Conservation (phyloP, 2,113 vertebrate genomes). For the Gracilinanus agilis region DNA sequence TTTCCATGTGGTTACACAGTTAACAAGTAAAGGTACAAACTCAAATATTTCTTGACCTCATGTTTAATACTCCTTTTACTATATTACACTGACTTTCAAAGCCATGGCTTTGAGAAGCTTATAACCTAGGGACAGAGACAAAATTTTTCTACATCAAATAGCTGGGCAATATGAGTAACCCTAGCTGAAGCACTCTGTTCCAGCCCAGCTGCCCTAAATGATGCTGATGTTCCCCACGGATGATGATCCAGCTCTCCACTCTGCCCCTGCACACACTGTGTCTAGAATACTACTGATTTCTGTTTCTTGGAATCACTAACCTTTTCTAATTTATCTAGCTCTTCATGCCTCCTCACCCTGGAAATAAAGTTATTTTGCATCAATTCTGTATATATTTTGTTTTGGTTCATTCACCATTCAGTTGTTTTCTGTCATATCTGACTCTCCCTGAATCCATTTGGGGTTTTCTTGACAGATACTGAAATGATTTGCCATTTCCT, state of each 20-base stretch:
- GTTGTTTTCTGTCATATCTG: too few species aligned
- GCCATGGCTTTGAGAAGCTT: background rate
- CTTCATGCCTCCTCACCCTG: background rate
- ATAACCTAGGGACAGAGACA: background rate
- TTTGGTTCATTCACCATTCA: background rate
- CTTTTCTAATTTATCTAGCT: background rate
- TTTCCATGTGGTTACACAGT: background rate
- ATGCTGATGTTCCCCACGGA: background rate
- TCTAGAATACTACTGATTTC: background rate
- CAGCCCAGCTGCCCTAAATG: background rate
- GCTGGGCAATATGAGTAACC: background rate
- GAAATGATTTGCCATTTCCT: too few species aligned
- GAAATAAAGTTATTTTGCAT: background rate
- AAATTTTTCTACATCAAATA: background rate
- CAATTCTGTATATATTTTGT: background rate
- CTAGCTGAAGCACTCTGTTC: background rate
- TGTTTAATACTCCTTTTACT: background rate
- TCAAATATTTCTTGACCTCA: background rate
- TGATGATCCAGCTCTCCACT: background rate
- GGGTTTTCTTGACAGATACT: too few species aligned
- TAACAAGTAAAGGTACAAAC: background rate
- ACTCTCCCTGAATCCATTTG: too few species aligned
- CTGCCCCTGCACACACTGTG: background rate
- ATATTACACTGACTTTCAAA: background rate
- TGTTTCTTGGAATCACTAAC: background rate